A percentile compares a stretch with the other conserved stretches of the same genome.
These are phyloP conservation scores for Leptopterna dolabrata DNA, from an alignment of 2,888 invertebrate genomes.

Conservation along the genomic window DNA sequence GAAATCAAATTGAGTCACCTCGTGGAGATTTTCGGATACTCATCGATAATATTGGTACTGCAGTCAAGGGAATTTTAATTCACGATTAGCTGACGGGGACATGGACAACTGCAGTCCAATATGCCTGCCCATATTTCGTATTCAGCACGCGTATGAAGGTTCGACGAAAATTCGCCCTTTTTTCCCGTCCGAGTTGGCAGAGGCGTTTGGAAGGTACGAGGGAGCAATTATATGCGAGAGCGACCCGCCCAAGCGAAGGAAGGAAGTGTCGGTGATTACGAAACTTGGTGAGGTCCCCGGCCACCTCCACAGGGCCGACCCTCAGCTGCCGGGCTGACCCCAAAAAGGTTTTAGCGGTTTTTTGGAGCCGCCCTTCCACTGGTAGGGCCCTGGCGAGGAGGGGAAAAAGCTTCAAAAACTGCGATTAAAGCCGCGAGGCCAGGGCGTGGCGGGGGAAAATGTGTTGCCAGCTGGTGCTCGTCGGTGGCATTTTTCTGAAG, in stretches of 20 bases:
- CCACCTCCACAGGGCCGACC: too few relatives aligned
- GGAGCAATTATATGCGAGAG: constrained; percentile 10
- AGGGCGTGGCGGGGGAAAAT: background rate
- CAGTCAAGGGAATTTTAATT: too few relatives aligned
- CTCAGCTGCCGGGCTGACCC: constrained; percentile 10
- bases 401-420: background rate
- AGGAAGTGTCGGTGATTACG: constrained; percentile 28
- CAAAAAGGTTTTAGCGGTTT: constrained; percentile 26
- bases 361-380: background rate
- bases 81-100: too few relatives aligned
- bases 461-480: background rate
- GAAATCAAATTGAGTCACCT: too few relatives aligned
- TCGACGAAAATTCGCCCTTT: background rate
- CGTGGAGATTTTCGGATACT: too few relatives aligned
- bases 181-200: background rate
- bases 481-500: background rate
- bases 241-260: background rate
- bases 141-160: background rate
- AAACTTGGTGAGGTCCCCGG: constrained; percentile 1
- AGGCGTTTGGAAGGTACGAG: background rate
- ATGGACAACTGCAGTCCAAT: too few relatives aligned
- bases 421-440: background rate
- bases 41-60: too few relatives aligned
- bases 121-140: background rate
- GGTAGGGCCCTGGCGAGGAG: background rate